These are phyloP conservation scores for Ischnura elegans DNA, from an alignment of 2,888 invertebrate species.

Conservation along the genomic window DNA sequence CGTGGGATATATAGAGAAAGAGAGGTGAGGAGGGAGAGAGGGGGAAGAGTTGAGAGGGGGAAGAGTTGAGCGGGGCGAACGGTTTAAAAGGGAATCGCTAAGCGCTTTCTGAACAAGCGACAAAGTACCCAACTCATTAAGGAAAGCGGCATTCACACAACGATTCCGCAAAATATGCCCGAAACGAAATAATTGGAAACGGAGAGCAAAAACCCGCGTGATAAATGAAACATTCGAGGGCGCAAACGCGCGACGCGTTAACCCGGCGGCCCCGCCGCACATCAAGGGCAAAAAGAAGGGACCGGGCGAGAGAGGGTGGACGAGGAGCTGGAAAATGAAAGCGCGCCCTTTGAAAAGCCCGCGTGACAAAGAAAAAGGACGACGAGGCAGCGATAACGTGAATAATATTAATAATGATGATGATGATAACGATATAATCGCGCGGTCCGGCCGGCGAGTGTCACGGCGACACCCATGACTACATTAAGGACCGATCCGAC, in stretches of 20 bases:
- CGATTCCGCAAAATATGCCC: conserved; percentile 31
- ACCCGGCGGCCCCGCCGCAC: not conserved
- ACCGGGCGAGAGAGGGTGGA: not conserved
- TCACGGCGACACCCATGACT: conserved; percentile 35
- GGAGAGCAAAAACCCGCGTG: conserved; percentile 16
- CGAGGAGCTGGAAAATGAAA: not conserved
- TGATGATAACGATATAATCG: conserved; percentile 44
- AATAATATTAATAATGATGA: not conserved
- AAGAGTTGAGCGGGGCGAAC: not conserved
- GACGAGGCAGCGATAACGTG: not conserved
- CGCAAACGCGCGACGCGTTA: not conserved
- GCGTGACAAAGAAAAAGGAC: not conserved
- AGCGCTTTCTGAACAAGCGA: conserved; percentile 31
- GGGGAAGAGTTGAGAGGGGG: not conserved
- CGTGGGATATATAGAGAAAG: too few species aligned
- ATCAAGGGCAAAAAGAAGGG: conserved; percentile 19
- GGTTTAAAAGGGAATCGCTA: not conserved
- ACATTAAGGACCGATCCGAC: conserved; percentile 44
- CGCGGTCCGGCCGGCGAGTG: not conserved
- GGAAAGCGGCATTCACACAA: conserved; percentile 27
- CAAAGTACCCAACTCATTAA: conserved; percentile 29
- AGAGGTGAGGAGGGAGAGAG: too few species aligned
- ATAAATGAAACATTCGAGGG: conserved; percentile 8
- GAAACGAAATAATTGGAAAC: conserved; percentile 32
- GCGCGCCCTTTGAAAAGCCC: not conserved